A percentile compares a stretch with the other conserved stretches of the same genome.
These are phyloP conservation scores for Erethizon dorsatum DNA, from an alignment of 2,797 vertebrate species.

Conservation along the genomic window DNA sequence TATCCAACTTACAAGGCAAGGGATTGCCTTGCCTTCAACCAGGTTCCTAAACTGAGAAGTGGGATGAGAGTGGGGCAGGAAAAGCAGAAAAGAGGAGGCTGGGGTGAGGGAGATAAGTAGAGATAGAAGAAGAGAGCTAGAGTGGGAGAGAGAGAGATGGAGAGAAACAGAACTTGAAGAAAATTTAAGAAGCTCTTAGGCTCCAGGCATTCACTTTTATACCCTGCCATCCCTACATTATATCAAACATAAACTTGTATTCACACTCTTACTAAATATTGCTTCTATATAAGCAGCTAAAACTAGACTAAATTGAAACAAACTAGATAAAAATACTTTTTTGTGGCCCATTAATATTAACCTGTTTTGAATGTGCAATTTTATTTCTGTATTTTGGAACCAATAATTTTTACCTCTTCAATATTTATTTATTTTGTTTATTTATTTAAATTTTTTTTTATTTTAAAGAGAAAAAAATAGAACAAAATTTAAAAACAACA, in stretches of 20 bases:
- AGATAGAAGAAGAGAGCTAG: not conserved
- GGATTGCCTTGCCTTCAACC: not conserved
- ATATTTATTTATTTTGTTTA: no score
- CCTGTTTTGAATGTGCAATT: not conserved
- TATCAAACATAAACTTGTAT: not conserved
- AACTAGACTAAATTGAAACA: not conserved
- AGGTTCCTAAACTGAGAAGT: not conserved
- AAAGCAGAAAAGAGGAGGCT: not conserved
- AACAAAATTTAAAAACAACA: no score
- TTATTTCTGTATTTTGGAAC: slow-evolving; percentile 15
- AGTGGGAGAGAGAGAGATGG: not conserved
- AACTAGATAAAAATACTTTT: not conserved
- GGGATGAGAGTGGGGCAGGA: not conserved
- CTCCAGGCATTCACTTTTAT: not conserved
- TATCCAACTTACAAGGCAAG: not conserved
- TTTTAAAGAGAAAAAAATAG: no score
- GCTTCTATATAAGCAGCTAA: not conserved
- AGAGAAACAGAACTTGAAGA: not conserved
- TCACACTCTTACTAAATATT: not conserved
- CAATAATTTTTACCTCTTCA: not conserved
- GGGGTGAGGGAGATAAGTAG: not conserved
- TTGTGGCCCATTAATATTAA: not conserved
- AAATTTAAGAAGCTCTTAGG: not conserved
- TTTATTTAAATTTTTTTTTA: no score
- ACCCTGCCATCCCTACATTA: not conserved